phyloP scores from a whole-genome alignment of 2,888 invertebrate genomes.

The Tachina grossa region DNA sequence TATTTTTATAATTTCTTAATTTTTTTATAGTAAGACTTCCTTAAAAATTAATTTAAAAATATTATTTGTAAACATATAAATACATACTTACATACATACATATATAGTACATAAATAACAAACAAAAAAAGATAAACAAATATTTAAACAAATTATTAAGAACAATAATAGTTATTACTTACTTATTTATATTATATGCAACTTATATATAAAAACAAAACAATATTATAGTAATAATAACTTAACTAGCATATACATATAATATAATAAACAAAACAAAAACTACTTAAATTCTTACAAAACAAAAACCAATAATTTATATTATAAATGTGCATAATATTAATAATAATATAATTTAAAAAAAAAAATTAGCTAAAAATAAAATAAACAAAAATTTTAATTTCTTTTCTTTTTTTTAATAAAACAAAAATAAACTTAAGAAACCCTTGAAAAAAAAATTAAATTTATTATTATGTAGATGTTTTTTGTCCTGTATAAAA shows the following conservation, averaged over 20 bases:
- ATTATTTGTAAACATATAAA: slow-evolving; percentile 50
- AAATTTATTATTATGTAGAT: slow-evolving; percentile 75
- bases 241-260: slow-evolving; percentile 65
- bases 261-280: slow-evolving; percentile 58
- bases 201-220: slow-evolving; percentile 64
- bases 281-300: slow-evolving; percentile 68
- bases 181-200: slow-evolving; percentile 81
- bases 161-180: slow-evolving; percentile 83
- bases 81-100: slow-evolving; percentile 25
- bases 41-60: slow-evolving; percentile 1
- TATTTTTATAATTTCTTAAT: neutral
- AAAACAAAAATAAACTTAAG: slow-evolving; percentile 44
- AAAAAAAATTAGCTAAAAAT: slow-evolving; percentile 65
- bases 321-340: slow-evolving; percentile 72
- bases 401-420: slow-evolving; percentile 56
- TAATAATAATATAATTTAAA: slow-evolving; percentile 64
- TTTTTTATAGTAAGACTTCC: slow-evolving; percentile 6
- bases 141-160: slow-evolving; percentile 81
- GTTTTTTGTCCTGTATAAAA: slow-evolving; percentile 83
- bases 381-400: slow-evolving; percentile 54
- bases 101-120: slow-evolving; percentile 31
- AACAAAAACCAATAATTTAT: slow-evolving; percentile 73
- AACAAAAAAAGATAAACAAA: slow-evolving; percentile 71
- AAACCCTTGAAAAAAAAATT: slow-evolving; percentile 65
- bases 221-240: slow-evolving; percentile 60